Evolutionary conservation across 2,888 invertebrate species (phyloP).

Genomic region (Hemicrepidius hirtus): DNA sequence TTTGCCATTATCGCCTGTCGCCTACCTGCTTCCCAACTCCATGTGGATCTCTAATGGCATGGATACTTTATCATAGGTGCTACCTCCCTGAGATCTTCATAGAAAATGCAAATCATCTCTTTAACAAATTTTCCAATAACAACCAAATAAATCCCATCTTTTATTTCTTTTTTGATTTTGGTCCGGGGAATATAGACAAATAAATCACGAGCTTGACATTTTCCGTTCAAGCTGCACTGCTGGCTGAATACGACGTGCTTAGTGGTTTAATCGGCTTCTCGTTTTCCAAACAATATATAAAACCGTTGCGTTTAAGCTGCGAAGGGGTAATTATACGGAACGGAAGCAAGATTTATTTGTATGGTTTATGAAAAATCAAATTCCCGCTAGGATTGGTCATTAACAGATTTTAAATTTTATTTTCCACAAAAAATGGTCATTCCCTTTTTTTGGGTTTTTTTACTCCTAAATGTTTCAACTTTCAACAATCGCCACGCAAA

Average conservation of each 20-base stretch:
- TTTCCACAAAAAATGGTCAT: background rate
- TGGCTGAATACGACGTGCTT: background rate
- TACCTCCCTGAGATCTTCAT: constrained; percentile 20
- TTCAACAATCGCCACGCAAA: constrained; percentile 42
- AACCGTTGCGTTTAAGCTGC: constrained; percentile 5
- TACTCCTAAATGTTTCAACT: background rate
- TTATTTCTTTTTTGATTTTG: constrained; percentile 14
- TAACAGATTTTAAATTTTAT: constrained; percentile 3
- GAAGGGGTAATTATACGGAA: constrained; percentile 8
- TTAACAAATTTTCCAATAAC: constrained; percentile 9
- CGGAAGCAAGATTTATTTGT: constrained; percentile 9
- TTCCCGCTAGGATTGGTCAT: background rate
- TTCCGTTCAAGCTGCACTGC: background rate
- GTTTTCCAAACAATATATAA: constrained; percentile 20
- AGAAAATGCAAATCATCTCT: constrained; percentile 28
- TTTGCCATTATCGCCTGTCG: constrained; percentile 56
- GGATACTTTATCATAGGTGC: constrained; percentile 36
- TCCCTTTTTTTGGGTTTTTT: background rate
- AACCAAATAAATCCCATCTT: constrained; percentile 14
- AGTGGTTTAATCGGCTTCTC: constrained; percentile 12
- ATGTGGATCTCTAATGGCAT: constrained; percentile 49
- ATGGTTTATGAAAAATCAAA: background rate
- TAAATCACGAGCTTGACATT: constrained; percentile 16
- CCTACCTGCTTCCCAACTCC: constrained; percentile 58
- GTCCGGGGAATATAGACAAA: background rate